Base-by-base conservation (phyloP, 2,797 vertebrate species). In the Schizopygopsis malacanthus region DNA sequence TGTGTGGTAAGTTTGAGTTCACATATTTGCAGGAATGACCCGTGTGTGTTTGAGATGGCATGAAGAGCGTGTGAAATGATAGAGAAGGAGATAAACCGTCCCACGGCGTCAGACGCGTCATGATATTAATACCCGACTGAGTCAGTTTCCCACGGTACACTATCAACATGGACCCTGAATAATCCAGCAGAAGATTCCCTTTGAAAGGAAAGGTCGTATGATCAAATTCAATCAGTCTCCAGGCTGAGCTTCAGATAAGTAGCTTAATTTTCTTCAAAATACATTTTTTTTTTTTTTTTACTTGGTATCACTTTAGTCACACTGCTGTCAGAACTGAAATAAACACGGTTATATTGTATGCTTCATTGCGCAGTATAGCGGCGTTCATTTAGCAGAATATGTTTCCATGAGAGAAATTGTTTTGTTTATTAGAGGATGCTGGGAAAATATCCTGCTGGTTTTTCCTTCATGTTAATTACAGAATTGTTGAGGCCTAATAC, bases 181-280 rank as follows among this genome's bases (percentile, higher is more conserved):
- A 22, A 69, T 43, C 61, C 63, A 28, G 59, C 22, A 25, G 47
- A 52, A 83, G 56, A 76, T 47, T 65, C 59, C 56, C 59, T 65
- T 41, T 67, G 43, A 50, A 39, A 37, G 43, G 16, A 50, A 83
- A 77, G 28, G 8, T 85, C 28, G 43, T 33, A 59, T 33, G 84
- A 89, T 86, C 83, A 67, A 16, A 85, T 85, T 81, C 88, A 85
- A 82, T 61, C 83, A 1, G 65, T 86, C 65, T 81, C 78, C 78
- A 41, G 43, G 33, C n/a, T 77, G 85, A 63, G 72, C 8, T 87
- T 67, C 20, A 56, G 82, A 79, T 87, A 41, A 9, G 84, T 39
- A 43, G 67, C 52, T 59, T 69, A 6, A 13, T 25, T 41, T 43
- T 43, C 33, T 78, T 78, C 52, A n/a, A 41, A 59, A 78, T 2